A percentile compares a stretch with the other conserved stretches of the same genome.
Evolutionary conservation across 2,888 invertebrate genomes (phyloP).

Genomic region (Ommatoiulus sabulosus): DNA sequence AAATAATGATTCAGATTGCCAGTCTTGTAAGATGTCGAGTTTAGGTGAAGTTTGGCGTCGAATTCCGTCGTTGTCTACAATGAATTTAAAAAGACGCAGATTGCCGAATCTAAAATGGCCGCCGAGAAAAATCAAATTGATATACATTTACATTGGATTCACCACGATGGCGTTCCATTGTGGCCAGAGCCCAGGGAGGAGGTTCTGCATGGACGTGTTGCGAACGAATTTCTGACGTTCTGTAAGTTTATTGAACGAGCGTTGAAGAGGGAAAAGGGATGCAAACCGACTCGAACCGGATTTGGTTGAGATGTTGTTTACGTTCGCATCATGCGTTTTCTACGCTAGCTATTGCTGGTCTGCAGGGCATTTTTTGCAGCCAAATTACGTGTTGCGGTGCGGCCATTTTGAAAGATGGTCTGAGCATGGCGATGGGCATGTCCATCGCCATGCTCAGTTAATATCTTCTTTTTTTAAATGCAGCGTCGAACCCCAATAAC

Average conservation of each 20-base stretch:
- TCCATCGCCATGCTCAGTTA: background rate
- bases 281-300: background rate
- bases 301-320: background rate
- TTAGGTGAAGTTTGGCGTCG: too few species aligned
- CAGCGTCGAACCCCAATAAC: background rate
- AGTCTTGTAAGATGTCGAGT: too few species aligned
- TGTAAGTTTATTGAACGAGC: background rate
- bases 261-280: background rate
- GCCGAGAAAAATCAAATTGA: background rate
- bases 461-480: background rate
- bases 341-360: background rate
- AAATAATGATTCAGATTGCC: too few species aligned
- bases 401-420: too few species aligned
- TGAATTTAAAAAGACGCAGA: background rate
- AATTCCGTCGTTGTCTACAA: too few species aligned
- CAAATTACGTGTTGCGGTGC: background rate
- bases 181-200: background rate
- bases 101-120: background rate
- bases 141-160: background rate
- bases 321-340: background rate
- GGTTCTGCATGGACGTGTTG: background rate
- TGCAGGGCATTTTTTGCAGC: background rate
- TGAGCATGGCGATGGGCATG: too few species aligned
- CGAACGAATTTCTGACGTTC: slow-evolving; percentile 7
- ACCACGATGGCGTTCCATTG: background rate